Evolutionary conservation across 2,113 vertebrate genomes (phyloP), one percentile per base, ranked within the genome.

Genomic region (Megalops atlanticus): DNA sequence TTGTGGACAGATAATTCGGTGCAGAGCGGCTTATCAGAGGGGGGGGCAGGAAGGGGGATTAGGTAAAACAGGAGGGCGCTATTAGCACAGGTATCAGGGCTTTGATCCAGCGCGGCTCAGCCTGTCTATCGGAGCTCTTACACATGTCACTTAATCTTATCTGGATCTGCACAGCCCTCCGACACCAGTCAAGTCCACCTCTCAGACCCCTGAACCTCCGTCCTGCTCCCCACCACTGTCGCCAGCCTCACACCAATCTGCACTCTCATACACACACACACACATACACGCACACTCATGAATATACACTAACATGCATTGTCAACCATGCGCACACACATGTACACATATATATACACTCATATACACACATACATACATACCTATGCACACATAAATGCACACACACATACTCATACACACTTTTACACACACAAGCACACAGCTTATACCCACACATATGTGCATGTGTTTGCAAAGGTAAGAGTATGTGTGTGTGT

Each of bases 91-190:
- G 93, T 90, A 94, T 93, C 93, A 91, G 86, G 89, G 92, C 94
- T 92, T 94, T 95, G 93, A 94, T 87, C 91, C 89, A 90, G 91
- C 90, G 91, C 93, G 93, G 92, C 89, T 94, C 91, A 93, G 93
- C 92, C 93, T 91, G 91, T 90, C 92, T 95, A 95, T 96, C 94
- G 93, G 86, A 91, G 90, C 90, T 92, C 95, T 94, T 95, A 95
- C 95, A 95, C 94, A 93, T 95, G 94, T 95, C 93, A 88, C 94
- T 95, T 82, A 95, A 95, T 95, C 94, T 95, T 95, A 95, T 95
- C 95, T 95, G 87, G 94, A 95, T 94, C 94, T 95, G 92, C 93
- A 93, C 94, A 93, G 92, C 92, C 93, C 88, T 95, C 94, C 92
- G 93, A 91, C 93, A 90, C 91, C 89, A 92, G 89, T 92, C 92